Conservation (phyloP, 1,140 invertebrate species). For the Heliothis subflexa region DNA sequence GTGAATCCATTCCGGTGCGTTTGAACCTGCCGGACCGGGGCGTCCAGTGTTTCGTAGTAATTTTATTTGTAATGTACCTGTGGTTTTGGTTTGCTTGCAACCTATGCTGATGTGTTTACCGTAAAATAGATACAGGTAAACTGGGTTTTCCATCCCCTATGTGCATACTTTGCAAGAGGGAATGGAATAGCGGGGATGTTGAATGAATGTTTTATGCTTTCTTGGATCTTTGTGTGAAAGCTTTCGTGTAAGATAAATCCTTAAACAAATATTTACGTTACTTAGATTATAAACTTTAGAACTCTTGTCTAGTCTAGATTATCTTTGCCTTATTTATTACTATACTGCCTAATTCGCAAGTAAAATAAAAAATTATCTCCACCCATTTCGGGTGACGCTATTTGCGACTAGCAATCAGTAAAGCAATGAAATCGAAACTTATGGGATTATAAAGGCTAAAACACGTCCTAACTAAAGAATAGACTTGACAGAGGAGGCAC, state of each 20-base stretch:
- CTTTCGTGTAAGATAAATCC: too few relatives aligned
- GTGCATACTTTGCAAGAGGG: conserved; percentile 1
- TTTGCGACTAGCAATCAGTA: too few relatives aligned
- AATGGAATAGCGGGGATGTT: conserved; percentile 4
- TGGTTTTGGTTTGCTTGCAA: conserved; percentile 27
- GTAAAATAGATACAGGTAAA: conserved; percentile 27
- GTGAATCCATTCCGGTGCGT: conserved; percentile 37
- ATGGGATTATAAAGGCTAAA: not conserved
- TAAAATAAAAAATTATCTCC: too few relatives aligned
- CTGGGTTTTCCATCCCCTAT: conserved; percentile 20
- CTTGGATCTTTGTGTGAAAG: not conserved
- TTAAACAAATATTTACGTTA: not conserved
- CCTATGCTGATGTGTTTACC: conserved; percentile 32
- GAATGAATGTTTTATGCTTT: conserved; percentile 2
- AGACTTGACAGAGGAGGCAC: not conserved
- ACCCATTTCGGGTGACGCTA: too few relatives aligned
- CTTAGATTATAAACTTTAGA: too few relatives aligned
- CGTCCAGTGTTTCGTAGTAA: conserved; percentile 39
- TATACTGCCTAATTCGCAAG: too few relatives aligned
- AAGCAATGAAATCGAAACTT: too few relatives aligned
- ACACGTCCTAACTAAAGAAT: not conserved
- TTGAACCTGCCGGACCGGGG: not conserved
- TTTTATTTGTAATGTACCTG: conserved; percentile 50
- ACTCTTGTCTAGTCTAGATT: too few relatives aligned
- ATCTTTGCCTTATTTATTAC: too few relatives aligned